phyloP scores from a whole-genome alignment of 2,113 vertebrate species.

The Caranx melampygus region DNA sequence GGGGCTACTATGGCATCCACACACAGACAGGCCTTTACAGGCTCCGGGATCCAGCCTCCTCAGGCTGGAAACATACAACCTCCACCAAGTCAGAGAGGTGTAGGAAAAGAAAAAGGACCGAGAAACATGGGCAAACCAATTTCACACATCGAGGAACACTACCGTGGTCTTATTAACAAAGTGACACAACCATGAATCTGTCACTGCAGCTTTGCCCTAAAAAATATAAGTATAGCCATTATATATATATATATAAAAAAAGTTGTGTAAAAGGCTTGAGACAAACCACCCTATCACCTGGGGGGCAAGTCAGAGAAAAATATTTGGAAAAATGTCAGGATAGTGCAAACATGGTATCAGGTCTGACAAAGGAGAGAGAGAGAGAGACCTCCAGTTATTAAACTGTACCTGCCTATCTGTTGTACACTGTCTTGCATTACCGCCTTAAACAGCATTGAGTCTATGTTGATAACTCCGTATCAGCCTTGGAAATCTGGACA shows the following conservation, averaged over 20 bases:
- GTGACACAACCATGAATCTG: neutral
- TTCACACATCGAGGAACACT: slow-evolving; percentile 1
- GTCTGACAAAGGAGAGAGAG: neutral
- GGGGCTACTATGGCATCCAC: slow-evolving; percentile 48
- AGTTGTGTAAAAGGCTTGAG: neutral
- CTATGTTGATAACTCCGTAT: neutral
- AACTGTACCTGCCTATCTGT: neutral
- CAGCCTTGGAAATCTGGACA: neutral
- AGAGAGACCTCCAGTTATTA: neutral
- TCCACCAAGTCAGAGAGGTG: slow-evolving; percentile 9
- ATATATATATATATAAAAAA: neutral
- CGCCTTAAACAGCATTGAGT: neutral
- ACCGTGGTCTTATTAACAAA: neutral
- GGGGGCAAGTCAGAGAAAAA: neutral
- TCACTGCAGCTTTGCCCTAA: neutral
- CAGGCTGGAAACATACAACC: neutral
- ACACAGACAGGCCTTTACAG: slow-evolving; percentile 26
- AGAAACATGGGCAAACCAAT: neutral
- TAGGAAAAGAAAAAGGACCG: slow-evolving; percentile 2
- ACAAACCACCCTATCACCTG: neutral
- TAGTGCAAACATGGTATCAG: neutral
- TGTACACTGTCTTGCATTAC: neutral
- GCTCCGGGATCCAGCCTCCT: neutral
- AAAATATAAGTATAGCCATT: neutral
- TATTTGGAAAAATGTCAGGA: neutral